phyloP scores from a whole-genome alignment of 2,888 invertebrate genomes.

The Mythimna vitellina region DNA sequence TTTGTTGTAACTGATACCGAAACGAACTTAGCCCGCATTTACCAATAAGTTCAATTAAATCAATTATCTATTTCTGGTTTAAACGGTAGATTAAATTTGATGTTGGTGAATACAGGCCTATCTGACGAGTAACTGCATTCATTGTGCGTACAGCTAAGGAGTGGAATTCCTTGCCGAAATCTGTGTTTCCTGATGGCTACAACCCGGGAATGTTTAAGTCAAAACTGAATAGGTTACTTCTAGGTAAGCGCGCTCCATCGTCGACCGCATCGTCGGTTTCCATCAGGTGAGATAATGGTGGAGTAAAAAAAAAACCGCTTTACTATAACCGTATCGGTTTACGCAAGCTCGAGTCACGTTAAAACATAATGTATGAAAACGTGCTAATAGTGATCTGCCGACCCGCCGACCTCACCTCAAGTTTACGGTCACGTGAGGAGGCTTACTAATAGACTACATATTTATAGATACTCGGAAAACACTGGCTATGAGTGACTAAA shows the following conservation, averaged over 20 bases:
- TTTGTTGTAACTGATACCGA: slow-evolving; percentile 31
- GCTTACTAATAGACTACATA: slow-evolving; percentile 55
- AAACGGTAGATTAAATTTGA: slow-evolving; percentile 12
- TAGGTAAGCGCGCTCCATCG: too few species aligned
- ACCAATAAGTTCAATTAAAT: not conserved
- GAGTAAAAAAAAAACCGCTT: too few species aligned
- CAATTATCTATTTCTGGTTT: not conserved
- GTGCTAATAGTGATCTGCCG: slow-evolving; percentile 54
- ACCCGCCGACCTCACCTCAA: slow-evolving; percentile 58
- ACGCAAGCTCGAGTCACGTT: slow-evolving; percentile 60
- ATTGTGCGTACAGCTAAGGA: too few species aligned
- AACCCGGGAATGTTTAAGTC: too few species aligned
- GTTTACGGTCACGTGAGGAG: slow-evolving; percentile 65
- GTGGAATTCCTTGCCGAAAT: too few species aligned
- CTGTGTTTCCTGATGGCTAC: too few species aligned
- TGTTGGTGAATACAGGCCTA: not conserved
- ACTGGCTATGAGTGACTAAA: slow-evolving; percentile 41
- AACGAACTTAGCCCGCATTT: not conserved
- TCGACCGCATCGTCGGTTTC: too few species aligned
- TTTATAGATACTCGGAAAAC: slow-evolving; percentile 48
- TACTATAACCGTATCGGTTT: slow-evolving; percentile 49
- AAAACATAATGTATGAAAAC: slow-evolving; percentile 53
- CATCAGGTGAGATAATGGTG: too few species aligned
- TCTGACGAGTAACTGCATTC: slow-evolving; percentile 29
- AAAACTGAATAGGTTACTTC: too few species aligned